A percentile compares a stretch with the other conserved stretches of the same genome.
These are phyloP conservation scores for Phodopus roborovskii DNA, from an alignment of 2,113 vertebrate species.

Conservation along the genomic window DNA sequence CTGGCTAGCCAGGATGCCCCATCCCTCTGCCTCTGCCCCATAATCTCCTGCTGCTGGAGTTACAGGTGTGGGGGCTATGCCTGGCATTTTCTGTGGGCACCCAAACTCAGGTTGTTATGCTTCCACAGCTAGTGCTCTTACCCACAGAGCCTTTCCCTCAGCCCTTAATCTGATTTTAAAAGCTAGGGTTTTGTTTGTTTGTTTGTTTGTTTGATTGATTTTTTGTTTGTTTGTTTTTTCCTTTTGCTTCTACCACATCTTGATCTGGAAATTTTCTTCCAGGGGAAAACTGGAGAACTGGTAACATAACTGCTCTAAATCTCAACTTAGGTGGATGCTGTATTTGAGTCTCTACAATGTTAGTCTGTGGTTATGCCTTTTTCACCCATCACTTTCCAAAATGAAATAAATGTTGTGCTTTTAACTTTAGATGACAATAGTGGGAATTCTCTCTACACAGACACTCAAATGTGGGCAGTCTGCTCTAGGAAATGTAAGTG, in stretches of 20 bases:
- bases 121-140: not conserved
- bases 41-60: not conserved
- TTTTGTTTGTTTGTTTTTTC: not conserved
- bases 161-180: not conserved
- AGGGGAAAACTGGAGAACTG: conserved; percentile 48
- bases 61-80: not conserved
- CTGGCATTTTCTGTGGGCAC: not conserved
- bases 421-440: conserved; percentile 27
- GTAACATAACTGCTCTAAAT: conserved; percentile 34
- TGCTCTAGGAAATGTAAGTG: conserved; percentile 5
- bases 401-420: conserved; percentile 4
- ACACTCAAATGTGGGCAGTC: conserved; percentile 15
- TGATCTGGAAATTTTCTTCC: conserved; percentile 56
- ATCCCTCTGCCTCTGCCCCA: not conserved
- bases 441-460: conserved; percentile 43
- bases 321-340: not conserved
- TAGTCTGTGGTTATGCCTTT: conserved; percentile 57
- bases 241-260: not conserved
- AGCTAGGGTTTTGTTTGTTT: not conserved
- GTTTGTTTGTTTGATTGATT: too few species aligned
- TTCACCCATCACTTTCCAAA: conserved; percentile 55
- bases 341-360: conserved; percentile 46
- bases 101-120: not conserved
- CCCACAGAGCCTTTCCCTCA: too few species aligned
- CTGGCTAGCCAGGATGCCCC: not conserved